Percentiles rank a stretch among this genome's conserved stretches.
Evolutionary conservation across 2,888 invertebrate species (phyloP).

Genomic region (Yponomeuta plumbellus): DNA sequence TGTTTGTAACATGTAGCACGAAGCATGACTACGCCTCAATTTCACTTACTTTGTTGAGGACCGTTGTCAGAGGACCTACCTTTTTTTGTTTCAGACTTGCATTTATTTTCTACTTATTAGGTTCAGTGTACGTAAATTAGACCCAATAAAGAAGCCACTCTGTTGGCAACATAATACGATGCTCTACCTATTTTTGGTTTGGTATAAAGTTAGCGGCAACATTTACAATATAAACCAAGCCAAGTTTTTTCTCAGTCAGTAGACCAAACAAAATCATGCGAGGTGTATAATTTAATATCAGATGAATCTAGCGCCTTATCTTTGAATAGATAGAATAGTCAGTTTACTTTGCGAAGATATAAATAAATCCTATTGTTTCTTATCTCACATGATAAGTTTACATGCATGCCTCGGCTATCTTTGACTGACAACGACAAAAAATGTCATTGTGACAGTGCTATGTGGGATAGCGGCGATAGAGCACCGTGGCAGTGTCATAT

Average conservation of each 20-base stretch:
- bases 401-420: constrained; percentile 59
- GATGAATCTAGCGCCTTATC: constrained; percentile 3
- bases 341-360: constrained; percentile 39
- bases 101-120: no score
- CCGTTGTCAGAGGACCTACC: no score
- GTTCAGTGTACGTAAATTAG: no score
- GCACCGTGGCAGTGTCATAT: constrained; percentile 25
- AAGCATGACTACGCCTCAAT: no score
- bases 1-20: no score
- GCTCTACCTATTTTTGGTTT: not conserved
- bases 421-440: constrained; percentile 55
- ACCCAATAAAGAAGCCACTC: no score
- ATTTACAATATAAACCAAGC: no score
- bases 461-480: constrained; percentile 45
- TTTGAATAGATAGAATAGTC: constrained; percentile 4
- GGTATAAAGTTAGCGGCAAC: not conserved
- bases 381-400: constrained; percentile 72
- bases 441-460: constrained; percentile 56
- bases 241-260: no score
- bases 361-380: constrained; percentile 41
- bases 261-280: not conserved
- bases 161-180: not conserved
- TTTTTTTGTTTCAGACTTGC: no score
- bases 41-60: no score
- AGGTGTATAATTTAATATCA: not conserved